Base-by-base conservation (phyloP, 2,888 invertebrate species). In the Minunthozetes semirufus region DNA sequence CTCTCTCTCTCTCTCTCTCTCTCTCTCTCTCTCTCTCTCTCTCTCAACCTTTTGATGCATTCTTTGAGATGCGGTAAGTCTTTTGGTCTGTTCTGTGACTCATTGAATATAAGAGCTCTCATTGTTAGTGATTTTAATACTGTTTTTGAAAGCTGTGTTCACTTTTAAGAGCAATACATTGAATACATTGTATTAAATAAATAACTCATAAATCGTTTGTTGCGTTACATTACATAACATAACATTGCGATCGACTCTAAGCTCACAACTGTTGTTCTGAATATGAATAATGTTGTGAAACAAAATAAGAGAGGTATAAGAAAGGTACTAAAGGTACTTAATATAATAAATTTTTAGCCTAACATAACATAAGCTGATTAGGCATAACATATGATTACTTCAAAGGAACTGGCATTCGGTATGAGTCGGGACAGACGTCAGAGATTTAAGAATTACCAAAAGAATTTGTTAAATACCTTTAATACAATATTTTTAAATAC, bases 301-400 rank as follows among this genome's bases (percentile, higher is more conserved):
- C n/a, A 19, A 50, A 50, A 50, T 59, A 59, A 25, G 19, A 25
- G n/a, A n/a, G n/a, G n/a, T n/a, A n/a, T n/a, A n/a, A n/a, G n/a
- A n/a, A n/a, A n/a, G n/a, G n/a, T n/a, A n/a, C n/a, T n/a, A n/a
- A n/a, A 25, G 17, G 5, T n/a, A 4, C 11, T 50, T 50, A 50
- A 13, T 29, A 13, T 29, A 66, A 66, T 22, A 66, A 66, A n/a
- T 38, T 38, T 56, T 38, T 66, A n/a, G 38, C 33, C 63, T 17
- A 38, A 66, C 63, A 66, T 66, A 70, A 70, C 42, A 48, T 70
- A 70, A 70, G 70, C 70, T 25, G 70, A 70, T 70, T 70, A 70
- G 19, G 46, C 70, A 17, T 17, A 66, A 66, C 63, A 70, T 70
- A 48, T 70, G 70, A 70, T 70, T 70, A 46, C 48, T 46, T 42